Evolutionary conservation across 2,888 invertebrate genomes (phyloP).

Genomic region (Rhagophthalmus giganteus): DNA sequence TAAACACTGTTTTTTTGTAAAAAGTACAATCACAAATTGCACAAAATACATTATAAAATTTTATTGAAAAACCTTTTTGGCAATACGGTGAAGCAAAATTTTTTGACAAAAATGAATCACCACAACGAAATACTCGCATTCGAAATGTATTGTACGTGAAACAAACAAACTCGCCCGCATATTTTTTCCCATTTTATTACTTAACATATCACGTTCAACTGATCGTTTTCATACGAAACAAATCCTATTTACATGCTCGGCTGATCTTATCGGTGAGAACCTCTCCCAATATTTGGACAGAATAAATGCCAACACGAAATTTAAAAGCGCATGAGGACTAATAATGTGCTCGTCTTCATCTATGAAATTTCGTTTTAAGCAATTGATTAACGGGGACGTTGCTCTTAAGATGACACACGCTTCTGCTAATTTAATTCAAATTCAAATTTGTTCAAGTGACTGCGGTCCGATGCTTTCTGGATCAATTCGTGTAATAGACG

Average conservation of each 20-base stretch:
- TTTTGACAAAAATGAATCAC: no score
- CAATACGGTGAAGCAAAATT: no score
- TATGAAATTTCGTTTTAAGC: no score
- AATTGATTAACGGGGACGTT: no score
- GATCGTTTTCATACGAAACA: background rate
- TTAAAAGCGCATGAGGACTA: background rate
- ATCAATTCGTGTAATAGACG: background rate
- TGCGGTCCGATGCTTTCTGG: background rate
- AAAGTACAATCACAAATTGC: background rate
- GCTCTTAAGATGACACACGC: background rate
- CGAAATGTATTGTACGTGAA: no score
- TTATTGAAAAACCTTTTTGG: no score
- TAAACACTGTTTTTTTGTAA: background rate
- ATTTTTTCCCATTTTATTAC: background rate
- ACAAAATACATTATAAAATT: no score
- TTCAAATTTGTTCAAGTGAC: background rate
- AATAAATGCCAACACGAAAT: background rate
- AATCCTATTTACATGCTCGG: background rate
- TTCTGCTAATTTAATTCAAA: background rate
- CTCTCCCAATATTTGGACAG: background rate
- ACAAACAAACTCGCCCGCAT: no score
- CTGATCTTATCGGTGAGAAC: background rate
- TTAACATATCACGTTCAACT: background rate
- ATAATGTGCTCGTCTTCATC: background rate
- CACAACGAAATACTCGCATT: no score